phyloP scores from a whole-genome alignment of 2,113 vertebrate species.

The Sylvilagus bachmani region DNA sequence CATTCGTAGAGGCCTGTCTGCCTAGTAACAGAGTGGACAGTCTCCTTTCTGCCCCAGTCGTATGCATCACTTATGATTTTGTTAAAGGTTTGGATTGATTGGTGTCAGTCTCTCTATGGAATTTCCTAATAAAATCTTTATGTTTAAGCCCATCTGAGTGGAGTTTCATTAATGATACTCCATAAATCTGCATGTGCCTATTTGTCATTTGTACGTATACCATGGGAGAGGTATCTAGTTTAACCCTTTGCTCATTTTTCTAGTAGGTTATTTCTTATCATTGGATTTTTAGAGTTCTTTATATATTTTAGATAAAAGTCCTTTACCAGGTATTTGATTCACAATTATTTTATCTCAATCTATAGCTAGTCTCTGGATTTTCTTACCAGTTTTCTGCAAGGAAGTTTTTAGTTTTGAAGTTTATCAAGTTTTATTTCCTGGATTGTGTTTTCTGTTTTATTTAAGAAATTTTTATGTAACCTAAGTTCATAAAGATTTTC shows the following conservation, averaged over 20 bases:
- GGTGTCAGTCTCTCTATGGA: neutral
- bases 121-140: neutral
- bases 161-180: neutral
- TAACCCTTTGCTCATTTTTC: conserved; percentile 12
- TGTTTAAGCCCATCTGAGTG: neutral
- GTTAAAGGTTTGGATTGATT: neutral
- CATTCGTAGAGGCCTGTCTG: neutral
- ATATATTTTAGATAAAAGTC: neutral
- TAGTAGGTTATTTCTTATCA: neutral
- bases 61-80: neutral
- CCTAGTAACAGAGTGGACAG: neutral
- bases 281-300: neutral
- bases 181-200: neutral
- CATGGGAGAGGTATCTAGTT: neutral
- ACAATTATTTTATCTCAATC: neutral
- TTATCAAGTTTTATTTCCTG: conserved; percentile 26
- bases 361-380: neutral
- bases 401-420: conserved; percentile 3
- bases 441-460: neutral
- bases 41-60: neutral
- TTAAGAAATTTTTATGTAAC: conserved; percentile 3
- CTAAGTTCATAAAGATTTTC: neutral
- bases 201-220: neutral
- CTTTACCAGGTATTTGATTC: neutral
- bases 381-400: no score